Evolutionary conservation across 2,888 invertebrate genomes (phyloP).

Genomic region (Trachelus stipa): DNA sequence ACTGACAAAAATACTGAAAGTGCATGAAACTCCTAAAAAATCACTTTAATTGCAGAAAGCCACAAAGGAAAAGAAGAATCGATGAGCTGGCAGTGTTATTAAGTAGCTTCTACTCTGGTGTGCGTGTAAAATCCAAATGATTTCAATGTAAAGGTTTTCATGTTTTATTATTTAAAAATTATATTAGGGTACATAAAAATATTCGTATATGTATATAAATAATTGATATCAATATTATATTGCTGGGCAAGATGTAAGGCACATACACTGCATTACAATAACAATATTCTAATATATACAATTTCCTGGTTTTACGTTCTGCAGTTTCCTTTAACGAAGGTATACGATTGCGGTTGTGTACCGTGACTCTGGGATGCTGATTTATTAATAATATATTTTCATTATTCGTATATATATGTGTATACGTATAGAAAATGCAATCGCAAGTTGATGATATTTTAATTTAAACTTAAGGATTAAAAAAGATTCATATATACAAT

Average conservation of each 20-base stretch:
- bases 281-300: conserved; percentile 57
- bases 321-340: conserved; percentile 1
- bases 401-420: conserved; percentile 6
- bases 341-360: not conserved
- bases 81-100: too few species aligned
- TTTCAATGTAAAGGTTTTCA: not conserved
- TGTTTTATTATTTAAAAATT: conserved; percentile 18
- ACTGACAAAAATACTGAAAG: too few species aligned
- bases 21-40: too few species aligned
- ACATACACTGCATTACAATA: conserved; percentile 44
- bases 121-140: not conserved
- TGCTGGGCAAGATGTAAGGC: conserved; percentile 62
- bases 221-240: conserved; percentile 46
- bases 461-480: not conserved
- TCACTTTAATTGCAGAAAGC: too few species aligned
- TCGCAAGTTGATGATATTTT: not conserved
- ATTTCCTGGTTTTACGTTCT: conserved; percentile 31
- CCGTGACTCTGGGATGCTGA: conserved; percentile 1
- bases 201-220: conserved; percentile 55
- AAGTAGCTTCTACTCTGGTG: not conserved
- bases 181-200: conserved; percentile 44
- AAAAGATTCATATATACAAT: not conserved
- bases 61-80: too few species aligned
- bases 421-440: conserved; percentile 13
- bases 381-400: conserved; percentile 11